Conservation (phyloP, 2,797 vertebrate species). For the Onychomys torridus region DNA sequence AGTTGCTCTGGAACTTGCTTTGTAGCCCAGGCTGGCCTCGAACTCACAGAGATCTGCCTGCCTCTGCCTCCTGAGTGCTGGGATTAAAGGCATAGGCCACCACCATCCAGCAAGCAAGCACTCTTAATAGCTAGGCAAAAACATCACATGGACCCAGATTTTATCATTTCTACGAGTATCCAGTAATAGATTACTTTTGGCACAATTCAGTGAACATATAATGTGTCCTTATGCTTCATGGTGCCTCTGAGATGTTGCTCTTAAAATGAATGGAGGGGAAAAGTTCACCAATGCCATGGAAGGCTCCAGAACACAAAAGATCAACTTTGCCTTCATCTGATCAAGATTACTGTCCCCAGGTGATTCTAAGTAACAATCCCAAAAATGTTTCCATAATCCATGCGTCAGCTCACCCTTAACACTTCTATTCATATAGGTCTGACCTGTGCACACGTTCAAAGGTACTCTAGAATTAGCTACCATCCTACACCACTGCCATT, state of each 20-base stretch:
- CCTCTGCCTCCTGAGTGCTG: not conserved
- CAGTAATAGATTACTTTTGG: not conserved
- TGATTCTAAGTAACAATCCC: not conserved
- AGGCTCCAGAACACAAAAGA: not conserved
- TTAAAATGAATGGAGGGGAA: no score
- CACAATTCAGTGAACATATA: not conserved
- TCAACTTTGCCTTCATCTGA: not conserved
- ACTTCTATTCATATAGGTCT: not conserved
- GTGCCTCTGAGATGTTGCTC: not conserved
- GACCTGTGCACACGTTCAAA: not conserved
- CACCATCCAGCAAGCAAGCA: not conserved
- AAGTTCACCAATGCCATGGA: rapidly evolving
- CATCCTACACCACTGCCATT: not conserved
- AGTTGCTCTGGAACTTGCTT: not conserved
- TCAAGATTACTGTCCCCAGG: no score
- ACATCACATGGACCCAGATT: not conserved
- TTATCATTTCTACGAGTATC: not conserved
- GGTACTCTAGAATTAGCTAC: not conserved
- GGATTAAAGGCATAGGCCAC: not conserved
- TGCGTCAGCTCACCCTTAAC: not conserved
- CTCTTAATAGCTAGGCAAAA: not conserved
- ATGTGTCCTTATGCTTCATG: not conserved
- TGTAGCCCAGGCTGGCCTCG: not conserved
- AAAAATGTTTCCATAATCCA: not conserved
- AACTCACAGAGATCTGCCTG: not conserved